Evolutionary conservation across 2,797 vertebrate genomes (phyloP), one percentile per base, ranked within the genome.

Genomic region (Sebastolobus altivelis): DNA sequence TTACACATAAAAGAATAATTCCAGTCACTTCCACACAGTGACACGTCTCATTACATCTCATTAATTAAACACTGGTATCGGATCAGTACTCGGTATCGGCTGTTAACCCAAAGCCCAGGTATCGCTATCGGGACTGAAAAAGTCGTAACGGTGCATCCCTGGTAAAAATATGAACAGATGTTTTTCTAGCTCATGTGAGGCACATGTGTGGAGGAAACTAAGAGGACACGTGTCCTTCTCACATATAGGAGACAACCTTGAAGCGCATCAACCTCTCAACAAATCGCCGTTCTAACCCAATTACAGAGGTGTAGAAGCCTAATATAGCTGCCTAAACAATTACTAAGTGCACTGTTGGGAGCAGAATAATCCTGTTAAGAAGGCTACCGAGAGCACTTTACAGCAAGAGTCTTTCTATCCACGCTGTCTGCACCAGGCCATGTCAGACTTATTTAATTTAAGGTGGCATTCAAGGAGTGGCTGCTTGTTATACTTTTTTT

Each of bases 301-400:
- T 92, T 92, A 91, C 4, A 84, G 72, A 86, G 79, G 85, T 90
- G 87, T 82, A 72, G 79, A 85, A 72, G 81, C 72, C 84, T 81
- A 71, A 88, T 82, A 86, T 78, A 76, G 82, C 79, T 72, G 81
- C 68, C 75, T 85, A 79, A 92, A 93, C 87, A 91, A 92, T 94
- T 91, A 91, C 80, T 70, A 77, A 90, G 84, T 79, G 88, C 58
- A 55, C 77, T 70, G 82, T 86, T 2, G 29, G 77, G 71, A 88
- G 88, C 80, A 75, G 85, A 87, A 89, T 92, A 94, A 93, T 94
- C 93, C 77, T 85, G 58, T 94, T 93, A 90, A 55, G 71, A 72
- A 83, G 63, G 81, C 72, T 59, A 67, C 25, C 1, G 43, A 79
- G 75, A 85, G 82, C 81, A 59, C 72, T 83, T 79, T 71, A 54